A percentile compares a stretch with the other conserved stretches of the same genome.
phyloP scores from a whole-genome alignment of 2,113 vertebrate genomes.

The Anhinga anhinga region DNA sequence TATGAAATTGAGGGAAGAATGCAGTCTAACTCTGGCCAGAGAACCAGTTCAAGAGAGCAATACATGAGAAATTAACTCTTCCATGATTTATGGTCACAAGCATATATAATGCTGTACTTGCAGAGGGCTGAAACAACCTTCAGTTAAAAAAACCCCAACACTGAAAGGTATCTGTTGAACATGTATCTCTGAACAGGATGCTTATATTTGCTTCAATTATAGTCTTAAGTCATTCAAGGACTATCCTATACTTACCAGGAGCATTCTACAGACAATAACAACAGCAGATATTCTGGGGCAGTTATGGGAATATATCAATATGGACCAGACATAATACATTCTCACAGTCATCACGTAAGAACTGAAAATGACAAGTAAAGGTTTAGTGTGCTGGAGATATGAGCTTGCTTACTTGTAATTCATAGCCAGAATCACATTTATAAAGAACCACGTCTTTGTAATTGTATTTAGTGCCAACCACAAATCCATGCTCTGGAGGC shows the following conservation, averaged over 20 bases:
- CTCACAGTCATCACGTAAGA: neutral
- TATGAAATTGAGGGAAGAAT: neutral
- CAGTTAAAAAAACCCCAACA: neutral
- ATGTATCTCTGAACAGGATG: neutral
- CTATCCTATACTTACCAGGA: neutral
- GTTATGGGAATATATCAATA: neutral
- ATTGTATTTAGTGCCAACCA: conserved; percentile 78
- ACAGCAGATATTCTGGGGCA: neutral
- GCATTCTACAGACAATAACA: neutral
- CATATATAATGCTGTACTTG: neutral
- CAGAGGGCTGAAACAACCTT: neutral
- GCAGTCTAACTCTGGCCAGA: neutral
- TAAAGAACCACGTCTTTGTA: conserved; percentile 82
- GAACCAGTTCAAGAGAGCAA: neutral
- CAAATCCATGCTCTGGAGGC: conserved; percentile 78
- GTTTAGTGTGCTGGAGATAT: neutral
- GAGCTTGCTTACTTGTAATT: conserved; percentile 82
- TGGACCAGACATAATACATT: neutral
- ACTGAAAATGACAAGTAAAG: neutral
- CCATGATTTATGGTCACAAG: neutral
- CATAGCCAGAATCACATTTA: conserved; percentile 87
- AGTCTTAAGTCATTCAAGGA: neutral
- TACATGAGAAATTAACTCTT: neutral
- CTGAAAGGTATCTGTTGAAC: neutral
- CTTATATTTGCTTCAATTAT: neutral